Evolutionary conservation across 2,888 invertebrate genomes (phyloP).

Genomic region (Agrotis segetum): DNA sequence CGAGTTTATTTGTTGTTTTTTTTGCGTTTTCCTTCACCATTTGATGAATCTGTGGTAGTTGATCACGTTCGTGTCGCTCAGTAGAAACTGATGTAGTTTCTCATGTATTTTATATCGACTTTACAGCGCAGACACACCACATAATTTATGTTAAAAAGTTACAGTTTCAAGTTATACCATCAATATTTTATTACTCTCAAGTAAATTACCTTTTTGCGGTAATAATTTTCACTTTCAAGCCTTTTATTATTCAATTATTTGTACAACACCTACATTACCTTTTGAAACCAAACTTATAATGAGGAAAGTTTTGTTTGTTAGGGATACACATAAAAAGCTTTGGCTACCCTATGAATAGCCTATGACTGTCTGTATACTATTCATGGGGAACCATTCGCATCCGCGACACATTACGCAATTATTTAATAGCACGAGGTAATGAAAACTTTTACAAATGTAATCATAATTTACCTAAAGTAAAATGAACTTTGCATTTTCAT

Average conservation of each 20-base stretch:
- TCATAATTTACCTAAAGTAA: too few relatives aligned
- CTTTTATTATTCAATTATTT: constrained; percentile 51
- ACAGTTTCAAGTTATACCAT: constrained; percentile 18
- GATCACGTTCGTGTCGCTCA: not conserved
- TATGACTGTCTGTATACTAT: constrained; percentile 20
- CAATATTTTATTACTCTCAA: constrained; percentile 37
- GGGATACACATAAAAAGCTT: constrained; percentile 41
- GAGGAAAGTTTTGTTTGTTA: constrained; percentile 54
- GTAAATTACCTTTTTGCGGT: constrained; percentile 42
- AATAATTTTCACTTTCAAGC: constrained; percentile 38
- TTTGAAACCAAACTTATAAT: constrained; percentile 46
- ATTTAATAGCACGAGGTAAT: not conserved
- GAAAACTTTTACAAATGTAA: not conserved
- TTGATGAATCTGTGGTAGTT: not conserved
- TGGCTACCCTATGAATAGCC: constrained; percentile 26
- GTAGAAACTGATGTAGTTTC: not conserved
- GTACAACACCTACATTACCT: constrained; percentile 31
- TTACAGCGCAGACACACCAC: not conserved
- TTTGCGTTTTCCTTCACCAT: not conserved
- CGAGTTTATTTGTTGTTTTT: not conserved
- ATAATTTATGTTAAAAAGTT: constrained; percentile 8
- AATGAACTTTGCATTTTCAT: too few relatives aligned
- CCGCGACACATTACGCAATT: constrained; percentile 1
- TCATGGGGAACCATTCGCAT: constrained; percentile 11
- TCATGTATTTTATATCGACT: not conserved